phyloP scores from a whole-genome alignment of 2,797 vertebrate species.

The Chloroceryle amazona region DNA sequence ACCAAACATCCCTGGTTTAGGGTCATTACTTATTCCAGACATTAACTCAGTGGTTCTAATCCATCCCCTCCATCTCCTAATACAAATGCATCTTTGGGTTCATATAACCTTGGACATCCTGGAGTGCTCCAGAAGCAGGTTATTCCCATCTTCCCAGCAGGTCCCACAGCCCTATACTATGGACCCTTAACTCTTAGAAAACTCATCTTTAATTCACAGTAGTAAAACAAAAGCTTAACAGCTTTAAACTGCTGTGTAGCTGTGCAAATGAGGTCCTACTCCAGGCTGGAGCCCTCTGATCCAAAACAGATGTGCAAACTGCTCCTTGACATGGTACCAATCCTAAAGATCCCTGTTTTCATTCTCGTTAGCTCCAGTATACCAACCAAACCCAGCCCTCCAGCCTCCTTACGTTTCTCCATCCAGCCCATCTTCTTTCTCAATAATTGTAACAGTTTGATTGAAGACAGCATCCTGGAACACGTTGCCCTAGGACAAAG shows the following conservation, averaged over 20 bases:
- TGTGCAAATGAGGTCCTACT: background rate
- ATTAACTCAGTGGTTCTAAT: background rate
- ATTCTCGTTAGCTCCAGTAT: background rate
- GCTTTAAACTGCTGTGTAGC: too few relatives aligned
- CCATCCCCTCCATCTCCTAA: background rate
- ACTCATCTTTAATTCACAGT: too few relatives aligned
- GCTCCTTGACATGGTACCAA: background rate
- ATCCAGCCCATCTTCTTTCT: conserved; percentile 94
- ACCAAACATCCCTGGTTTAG: background rate
- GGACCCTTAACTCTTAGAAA: too few relatives aligned
- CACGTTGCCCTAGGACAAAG: conserved; percentile 87
- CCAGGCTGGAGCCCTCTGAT: background rate
- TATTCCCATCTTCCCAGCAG: too few relatives aligned
- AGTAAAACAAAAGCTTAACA: too few relatives aligned
- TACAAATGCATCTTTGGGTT: background rate
- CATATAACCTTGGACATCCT: too few relatives aligned
- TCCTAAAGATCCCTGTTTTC: background rate
- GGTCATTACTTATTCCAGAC: background rate
- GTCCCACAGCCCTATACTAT: too few relatives aligned
- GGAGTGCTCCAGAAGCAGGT: too few relatives aligned
- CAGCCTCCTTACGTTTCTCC: conserved; percentile 92
- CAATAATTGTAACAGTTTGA: conserved; percentile 96
- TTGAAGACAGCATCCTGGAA: conserved; percentile 99
- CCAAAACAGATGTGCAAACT: background rate
- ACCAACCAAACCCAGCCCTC: background rate